Percentiles rank a stretch among this genome's conserved stretches.
Conservation (phyloP, 2,113 vertebrate genomes). For the Scopus umbretta region DNA sequence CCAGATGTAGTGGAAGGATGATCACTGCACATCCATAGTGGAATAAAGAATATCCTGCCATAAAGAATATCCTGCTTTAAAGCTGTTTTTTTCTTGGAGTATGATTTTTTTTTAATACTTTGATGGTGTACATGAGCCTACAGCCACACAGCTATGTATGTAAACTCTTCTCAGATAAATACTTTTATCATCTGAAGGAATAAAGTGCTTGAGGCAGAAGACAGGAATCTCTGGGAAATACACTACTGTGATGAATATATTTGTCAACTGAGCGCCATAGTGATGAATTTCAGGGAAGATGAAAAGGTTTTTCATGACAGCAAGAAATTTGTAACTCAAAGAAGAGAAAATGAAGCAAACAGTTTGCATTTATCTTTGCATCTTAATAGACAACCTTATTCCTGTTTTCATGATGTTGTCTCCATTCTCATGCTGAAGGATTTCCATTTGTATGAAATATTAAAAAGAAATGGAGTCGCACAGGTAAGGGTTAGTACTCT, state of each 20-base stretch:
- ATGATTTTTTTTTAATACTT: background rate
- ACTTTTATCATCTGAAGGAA: slow-evolving; percentile 55
- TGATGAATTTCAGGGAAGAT: slow-evolving; percentile 55
- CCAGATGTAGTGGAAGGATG: background rate
- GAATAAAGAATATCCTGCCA: background rate
- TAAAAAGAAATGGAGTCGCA: background rate
- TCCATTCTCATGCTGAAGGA: slow-evolving; percentile 28
- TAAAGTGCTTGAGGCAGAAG: slow-evolving; percentile 47
- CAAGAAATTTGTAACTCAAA: slow-evolving; percentile 60
- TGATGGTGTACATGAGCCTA: background rate
- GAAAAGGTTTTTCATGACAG: slow-evolving; percentile 58
- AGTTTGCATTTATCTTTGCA: slow-evolving; percentile 51
- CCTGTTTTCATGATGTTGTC: slow-evolving; percentile 41
- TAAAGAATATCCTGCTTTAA: background rate
- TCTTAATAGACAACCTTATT: slow-evolving; percentile 53
- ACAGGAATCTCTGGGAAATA: slow-evolving; percentile 50
- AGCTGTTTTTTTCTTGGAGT: background rate
- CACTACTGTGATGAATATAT: slow-evolving; percentile 55
- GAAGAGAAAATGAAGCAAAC: slow-evolving; percentile 54
- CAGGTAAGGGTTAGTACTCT: background rate
- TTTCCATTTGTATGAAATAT: slow-evolving; percentile 48
- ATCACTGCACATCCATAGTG: background rate
- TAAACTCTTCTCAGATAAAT: slow-evolving; percentile 44
- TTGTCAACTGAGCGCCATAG: slow-evolving; percentile 17
- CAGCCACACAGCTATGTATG: background rate